phyloP scores from a whole-genome alignment of 2,797 vertebrate genomes.

The Sarcophilus harrisii region DNA sequence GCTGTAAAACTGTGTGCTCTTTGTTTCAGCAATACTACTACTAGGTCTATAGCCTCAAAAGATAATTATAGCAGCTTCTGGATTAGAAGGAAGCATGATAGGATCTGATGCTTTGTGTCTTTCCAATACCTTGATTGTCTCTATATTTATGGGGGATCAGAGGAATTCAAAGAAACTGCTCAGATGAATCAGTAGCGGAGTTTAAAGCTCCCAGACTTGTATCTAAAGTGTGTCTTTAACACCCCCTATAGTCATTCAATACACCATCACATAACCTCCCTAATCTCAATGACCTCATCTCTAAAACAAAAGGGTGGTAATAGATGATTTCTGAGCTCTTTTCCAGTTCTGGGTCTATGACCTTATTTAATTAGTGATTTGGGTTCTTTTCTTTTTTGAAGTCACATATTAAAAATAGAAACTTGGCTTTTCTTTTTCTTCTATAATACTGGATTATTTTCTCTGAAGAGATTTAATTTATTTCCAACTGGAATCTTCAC shows the following conservation, averaged over 20 bases:
- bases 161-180: background rate
- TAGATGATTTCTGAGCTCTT: background rate
- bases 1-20: too few species aligned
- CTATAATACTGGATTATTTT: conserved; percentile 68
- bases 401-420: conserved; percentile 70
- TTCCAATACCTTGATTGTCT: background rate
- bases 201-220: background rate
- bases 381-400: conserved; percentile 55
- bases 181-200: background rate
- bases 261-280: background rate
- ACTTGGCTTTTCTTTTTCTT: conserved; percentile 72
- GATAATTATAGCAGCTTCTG: background rate
- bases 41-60: too few species aligned
- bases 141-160: background rate
- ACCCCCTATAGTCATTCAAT: background rate
- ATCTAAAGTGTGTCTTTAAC: background rate
- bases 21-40: too few species aligned
- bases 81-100: background rate
- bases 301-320: background rate
- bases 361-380: background rate
- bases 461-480: conserved; percentile 73
- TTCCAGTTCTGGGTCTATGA: background rate
- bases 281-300: background rate
- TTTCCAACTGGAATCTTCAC: conserved; percentile 69
- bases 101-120: background rate